Percentiles rank a stretch among this genome's conserved stretches.
Conservation (phyloP, 2,113 vertebrate genomes). For the Pygathrix nemaeus region DNA sequence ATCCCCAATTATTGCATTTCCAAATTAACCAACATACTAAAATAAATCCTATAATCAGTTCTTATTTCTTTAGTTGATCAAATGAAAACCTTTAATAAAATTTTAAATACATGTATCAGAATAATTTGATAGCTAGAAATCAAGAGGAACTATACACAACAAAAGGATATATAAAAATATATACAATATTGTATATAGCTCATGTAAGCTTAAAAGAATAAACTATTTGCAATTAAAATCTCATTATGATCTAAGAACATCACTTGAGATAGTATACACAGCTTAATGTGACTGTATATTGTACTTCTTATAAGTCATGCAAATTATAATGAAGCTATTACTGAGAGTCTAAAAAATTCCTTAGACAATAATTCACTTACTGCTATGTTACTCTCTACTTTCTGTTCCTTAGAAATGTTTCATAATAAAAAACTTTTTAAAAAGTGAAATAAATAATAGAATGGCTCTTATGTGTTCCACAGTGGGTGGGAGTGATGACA, state of each 20-base stretch:
- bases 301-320: background rate
- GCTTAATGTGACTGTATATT: background rate
- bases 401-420: constrained; percentile 19
- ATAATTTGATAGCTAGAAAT: constrained; percentile 42
- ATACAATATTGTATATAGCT: background rate
- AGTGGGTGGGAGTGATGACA: background rate
- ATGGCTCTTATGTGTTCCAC: background rate
- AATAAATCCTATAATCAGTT: background rate
- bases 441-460: background rate
- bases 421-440: background rate
- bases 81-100: background rate
- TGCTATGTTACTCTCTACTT: background rate
- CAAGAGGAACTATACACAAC: background rate
- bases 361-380: background rate
- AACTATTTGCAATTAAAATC: background rate
- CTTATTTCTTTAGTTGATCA: background rate
- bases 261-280: background rate
- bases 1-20: constrained; percentile 8
- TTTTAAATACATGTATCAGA: background rate
- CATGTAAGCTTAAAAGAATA: background rate
- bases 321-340: constrained; percentile 6
- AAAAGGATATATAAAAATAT: background rate
- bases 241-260: background rate
- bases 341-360: background rate
- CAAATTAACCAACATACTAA: constrained; percentile 42